Evolutionary conservation across 1,140 invertebrate species (phyloP).

Genomic region (Diabrotica virgifera): DNA sequence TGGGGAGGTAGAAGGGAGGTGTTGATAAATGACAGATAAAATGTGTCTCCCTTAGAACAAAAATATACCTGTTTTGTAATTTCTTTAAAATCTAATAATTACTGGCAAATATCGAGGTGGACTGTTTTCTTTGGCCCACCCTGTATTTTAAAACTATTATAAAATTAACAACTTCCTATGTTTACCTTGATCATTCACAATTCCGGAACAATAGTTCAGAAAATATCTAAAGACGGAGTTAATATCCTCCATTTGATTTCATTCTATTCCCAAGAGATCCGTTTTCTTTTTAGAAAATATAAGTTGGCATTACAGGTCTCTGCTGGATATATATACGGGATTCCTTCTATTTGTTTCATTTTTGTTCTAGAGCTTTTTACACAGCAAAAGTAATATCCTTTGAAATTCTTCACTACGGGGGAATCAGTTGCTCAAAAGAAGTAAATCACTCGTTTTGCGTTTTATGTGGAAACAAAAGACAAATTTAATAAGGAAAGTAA

Average conservation of each 20-base stretch:
- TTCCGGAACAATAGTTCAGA: neutral
- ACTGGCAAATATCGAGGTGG: no score
- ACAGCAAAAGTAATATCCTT: neutral
- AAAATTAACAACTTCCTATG: neutral
- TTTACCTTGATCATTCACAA: neutral
- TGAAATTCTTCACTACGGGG: neutral
- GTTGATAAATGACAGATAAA: no score
- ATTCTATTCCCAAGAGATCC: neutral
- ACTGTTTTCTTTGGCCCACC: no score
- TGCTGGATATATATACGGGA: neutral
- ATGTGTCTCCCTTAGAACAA: no score
- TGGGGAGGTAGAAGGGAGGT: no score
- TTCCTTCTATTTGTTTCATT: conserved; percentile 1
- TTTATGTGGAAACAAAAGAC: no score
- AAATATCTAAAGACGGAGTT: neutral
- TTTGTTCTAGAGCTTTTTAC: neutral
- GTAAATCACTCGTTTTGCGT: no score
- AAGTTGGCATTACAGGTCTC: neutral
- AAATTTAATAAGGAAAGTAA: no score
- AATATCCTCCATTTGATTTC: conserved; percentile 1
- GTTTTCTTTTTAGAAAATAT: neutral
- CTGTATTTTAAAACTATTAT: no score
- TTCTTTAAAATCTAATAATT: no score
- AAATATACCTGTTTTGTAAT: no score
- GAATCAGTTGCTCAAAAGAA: no score